Percentiles rank a stretch among this genome's conserved stretches.
Conservation (phyloP, 2,888 invertebrate genomes). For the Andrena praecox region DNA sequence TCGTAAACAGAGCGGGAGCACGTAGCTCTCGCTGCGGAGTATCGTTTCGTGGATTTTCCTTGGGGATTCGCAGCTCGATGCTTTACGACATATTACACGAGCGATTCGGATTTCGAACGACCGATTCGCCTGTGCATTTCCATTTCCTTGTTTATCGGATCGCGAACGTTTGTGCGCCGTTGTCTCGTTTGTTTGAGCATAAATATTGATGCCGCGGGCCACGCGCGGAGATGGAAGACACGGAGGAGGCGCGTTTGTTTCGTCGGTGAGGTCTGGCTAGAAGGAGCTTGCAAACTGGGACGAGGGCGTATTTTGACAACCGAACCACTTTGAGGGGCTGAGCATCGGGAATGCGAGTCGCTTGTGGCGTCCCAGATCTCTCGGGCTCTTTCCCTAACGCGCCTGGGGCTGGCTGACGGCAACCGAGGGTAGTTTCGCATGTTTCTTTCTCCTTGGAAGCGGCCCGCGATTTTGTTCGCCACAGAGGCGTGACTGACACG, state of each 20-base stretch:
- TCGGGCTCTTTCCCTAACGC: too few species aligned
- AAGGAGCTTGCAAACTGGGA: slow-evolving; percentile 22
- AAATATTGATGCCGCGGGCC: slow-evolving; percentile 71
- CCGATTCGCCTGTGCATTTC: slow-evolving; percentile 43
- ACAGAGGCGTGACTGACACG: background rate
- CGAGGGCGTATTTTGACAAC: slow-evolving; percentile 8
- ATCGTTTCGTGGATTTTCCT: slow-evolving; percentile 33
- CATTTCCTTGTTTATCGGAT: slow-evolving; percentile 68
- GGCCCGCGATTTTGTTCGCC: background rate
- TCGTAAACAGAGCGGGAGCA: slow-evolving; percentile 1
- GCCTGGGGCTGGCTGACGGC: background rate
- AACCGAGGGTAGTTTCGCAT: background rate
- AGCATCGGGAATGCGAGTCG: slow-evolving; percentile 10
- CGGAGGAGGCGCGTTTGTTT: slow-evolving; percentile 57
- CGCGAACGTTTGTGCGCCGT: slow-evolving; percentile 47
- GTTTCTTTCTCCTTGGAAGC: too few species aligned
- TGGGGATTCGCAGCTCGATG: slow-evolving; percentile 8
- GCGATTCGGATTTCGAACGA: background rate
- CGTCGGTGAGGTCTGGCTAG: slow-evolving; percentile 36
- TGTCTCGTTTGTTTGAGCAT: slow-evolving; percentile 67
- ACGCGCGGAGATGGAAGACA: slow-evolving; percentile 25
- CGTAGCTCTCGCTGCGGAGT: background rate
- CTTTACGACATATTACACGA: slow-evolving; percentile 9
- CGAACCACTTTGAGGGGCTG: background rate
- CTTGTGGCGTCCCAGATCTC: too few species aligned